phyloP scores from a whole-genome alignment of 2,113 vertebrate species.

The Aleadryas rufinucha region DNA sequence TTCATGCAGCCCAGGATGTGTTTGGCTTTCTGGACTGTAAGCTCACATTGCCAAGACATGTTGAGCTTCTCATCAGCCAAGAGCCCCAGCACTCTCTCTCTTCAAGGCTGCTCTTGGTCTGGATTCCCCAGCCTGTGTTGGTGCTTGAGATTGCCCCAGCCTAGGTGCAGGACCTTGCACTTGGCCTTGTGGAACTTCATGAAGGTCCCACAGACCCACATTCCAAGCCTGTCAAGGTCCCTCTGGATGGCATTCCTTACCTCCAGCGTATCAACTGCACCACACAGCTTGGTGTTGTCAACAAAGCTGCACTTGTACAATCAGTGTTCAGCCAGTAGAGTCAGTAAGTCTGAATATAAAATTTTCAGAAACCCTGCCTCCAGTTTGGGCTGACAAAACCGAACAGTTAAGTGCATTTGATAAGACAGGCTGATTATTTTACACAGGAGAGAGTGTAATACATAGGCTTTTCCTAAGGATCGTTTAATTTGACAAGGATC shows the following conservation, averaged over 20 bases:
- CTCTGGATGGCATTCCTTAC: background rate
- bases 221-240: background rate
- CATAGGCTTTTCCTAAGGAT: background rate
- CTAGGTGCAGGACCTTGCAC: background rate
- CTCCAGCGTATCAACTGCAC: background rate
- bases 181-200: background rate
- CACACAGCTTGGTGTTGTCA: background rate
- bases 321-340: background rate
- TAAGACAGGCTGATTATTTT: background rate
- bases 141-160: background rate
- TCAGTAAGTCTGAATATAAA: background rate
- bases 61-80: background rate
- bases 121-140: background rate
- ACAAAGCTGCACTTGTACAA: background rate
- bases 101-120: background rate
- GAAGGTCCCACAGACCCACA: background rate
- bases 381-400: background rate
- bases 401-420: background rate
- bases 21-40: background rate
- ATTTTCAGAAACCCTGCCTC: background rate
- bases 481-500: background rate
- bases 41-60: background rate
- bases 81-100: rapidly evolving
- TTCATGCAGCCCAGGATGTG: background rate
- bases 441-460: background rate